phyloP scores from a whole-genome alignment of 2,113 vertebrate genomes.

The Cnemophilus loriae region DNA sequence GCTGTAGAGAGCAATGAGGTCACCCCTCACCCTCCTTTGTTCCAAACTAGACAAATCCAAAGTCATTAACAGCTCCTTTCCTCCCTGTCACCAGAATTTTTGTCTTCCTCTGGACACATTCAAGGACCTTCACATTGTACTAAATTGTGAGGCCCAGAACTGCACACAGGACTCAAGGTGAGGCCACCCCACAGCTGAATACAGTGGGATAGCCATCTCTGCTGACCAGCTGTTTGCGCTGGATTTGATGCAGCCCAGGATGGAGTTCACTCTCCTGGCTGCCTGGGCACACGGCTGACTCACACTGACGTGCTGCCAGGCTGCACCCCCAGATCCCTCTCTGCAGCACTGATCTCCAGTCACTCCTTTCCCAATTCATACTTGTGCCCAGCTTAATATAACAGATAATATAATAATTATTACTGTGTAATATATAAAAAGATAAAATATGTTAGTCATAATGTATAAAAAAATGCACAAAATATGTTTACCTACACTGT shows the following conservation, averaged over 20 bases:
- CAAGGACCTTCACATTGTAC: neutral
- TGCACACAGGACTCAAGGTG: neutral
- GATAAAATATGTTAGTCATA: no score
- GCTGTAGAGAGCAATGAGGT: neutral
- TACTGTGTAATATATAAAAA: neutral
- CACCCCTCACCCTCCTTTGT: neutral
- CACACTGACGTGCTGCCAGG: neutral
- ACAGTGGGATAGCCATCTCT: neutral
- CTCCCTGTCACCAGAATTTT: neutral
- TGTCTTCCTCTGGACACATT: neutral
- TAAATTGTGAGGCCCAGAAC: neutral
- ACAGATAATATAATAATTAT: neutral
- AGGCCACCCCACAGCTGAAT: neutral
- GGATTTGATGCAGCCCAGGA: neutral
- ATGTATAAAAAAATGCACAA: neutral
- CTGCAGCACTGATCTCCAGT: neutral
- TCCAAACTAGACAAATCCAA: neutral
- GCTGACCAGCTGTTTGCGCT: neutral
- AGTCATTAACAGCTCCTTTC: neutral
- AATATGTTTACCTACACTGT: neutral
- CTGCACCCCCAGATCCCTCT: neutral
- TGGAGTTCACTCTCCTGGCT: neutral
- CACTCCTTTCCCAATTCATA: neutral
- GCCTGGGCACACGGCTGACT: fast-evolving
- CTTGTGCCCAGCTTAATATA: neutral